Conservation (phyloP, 2,113 vertebrate species). For the Crotalus helleri region DNA sequence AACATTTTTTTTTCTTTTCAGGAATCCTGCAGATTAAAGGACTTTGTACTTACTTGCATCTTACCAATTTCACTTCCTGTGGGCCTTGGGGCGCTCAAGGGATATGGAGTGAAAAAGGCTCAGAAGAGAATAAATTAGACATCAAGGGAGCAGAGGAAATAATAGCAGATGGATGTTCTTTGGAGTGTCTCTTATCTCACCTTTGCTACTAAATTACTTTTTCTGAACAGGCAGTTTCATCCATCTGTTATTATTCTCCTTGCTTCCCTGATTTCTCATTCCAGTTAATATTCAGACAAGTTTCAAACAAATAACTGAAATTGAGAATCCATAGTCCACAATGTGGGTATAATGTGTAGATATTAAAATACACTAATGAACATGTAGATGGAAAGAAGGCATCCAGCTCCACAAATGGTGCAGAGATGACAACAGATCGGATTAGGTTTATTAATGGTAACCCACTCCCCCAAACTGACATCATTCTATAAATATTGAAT, state of each 20-base stretch:
- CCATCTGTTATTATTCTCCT: too few relatives aligned
- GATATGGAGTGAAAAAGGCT: not conserved
- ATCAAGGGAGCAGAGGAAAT: not conserved
- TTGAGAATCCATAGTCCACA: not conserved
- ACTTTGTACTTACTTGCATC: not conserved
- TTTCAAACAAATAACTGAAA: not conserved
- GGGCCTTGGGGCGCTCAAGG: not conserved
- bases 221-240: too few relatives aligned
- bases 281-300: not conserved
- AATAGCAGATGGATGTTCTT: not conserved
- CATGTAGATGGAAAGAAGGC: not conserved
- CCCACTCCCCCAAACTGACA: too few relatives aligned
- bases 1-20: not conserved
- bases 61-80: not conserved
- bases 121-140: not conserved
- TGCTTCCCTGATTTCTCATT: not conserved
- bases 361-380: not conserved
- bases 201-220: too few relatives aligned
- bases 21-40: not conserved
- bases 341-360: not conserved
- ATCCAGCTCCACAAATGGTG: not conserved
- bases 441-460: too few relatives aligned
- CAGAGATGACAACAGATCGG: not conserved
- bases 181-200: too few relatives aligned
- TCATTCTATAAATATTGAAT: too few relatives aligned